These are phyloP conservation scores for Neodiprion virginianus DNA, from an alignment of 1,140 invertebrate genomes.

Conservation along the genomic window DNA sequence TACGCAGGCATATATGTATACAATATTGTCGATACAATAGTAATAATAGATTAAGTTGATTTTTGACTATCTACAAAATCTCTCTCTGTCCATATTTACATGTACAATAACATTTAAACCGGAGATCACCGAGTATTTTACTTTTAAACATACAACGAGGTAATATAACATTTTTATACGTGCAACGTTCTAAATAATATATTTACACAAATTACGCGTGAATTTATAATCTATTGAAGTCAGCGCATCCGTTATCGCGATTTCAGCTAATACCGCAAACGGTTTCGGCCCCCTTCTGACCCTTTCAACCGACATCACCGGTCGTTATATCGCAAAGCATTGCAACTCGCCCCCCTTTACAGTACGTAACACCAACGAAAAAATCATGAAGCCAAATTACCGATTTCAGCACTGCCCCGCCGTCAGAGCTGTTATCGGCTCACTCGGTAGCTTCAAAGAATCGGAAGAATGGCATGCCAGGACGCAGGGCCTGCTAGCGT, in stretches of 20 bases:
- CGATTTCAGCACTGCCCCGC: constrained; percentile 54
- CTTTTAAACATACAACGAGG: no score
- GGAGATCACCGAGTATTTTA: no score
- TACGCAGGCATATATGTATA: no score
- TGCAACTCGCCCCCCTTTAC: not conserved
- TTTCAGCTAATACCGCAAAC: no score
- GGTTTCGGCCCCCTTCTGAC: no score
- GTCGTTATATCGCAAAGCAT: not conserved
- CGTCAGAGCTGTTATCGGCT: constrained; percentile 57
- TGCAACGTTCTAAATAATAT: no score
- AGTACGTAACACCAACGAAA: not conserved
- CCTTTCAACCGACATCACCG: not conserved
- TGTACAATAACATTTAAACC: no score
- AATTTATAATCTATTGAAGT: no score
- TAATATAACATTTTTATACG: no score
- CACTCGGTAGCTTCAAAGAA: constrained; percentile 49
- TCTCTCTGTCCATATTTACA: no score
- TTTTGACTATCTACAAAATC: not conserved
- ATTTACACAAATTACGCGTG: no score
- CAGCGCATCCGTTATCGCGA: no score
- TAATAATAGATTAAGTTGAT: not conserved
- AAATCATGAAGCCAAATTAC: not conserved
- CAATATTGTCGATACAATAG: not conserved
- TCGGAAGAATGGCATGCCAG: constrained; percentile 25
- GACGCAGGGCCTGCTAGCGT: constrained; percentile 44